Evolutionary conservation across 2,888 invertebrate species (phyloP).

Genomic region (Eupithecia centaureata): DNA sequence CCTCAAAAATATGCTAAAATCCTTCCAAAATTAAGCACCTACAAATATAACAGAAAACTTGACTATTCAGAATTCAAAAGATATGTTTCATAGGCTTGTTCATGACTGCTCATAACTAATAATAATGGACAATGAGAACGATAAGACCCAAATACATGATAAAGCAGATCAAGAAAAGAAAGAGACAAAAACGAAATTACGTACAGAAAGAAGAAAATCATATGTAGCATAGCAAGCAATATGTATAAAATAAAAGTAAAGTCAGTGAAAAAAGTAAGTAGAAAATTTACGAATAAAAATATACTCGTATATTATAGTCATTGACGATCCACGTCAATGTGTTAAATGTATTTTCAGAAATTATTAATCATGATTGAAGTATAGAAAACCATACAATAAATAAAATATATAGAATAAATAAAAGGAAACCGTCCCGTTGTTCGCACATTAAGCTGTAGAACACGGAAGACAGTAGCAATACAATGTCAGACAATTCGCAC

Average conservation of each 20-base stretch:
- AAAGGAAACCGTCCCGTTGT: slow-evolving; percentile 4
- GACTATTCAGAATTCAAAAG: slow-evolving; percentile 11
- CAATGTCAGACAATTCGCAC: slow-evolving; percentile 28
- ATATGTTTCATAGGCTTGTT: slow-evolving; percentile 16
- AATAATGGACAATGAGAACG: slow-evolving; percentile 3
- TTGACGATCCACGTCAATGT: background rate
- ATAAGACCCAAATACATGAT: slow-evolving; percentile 4
- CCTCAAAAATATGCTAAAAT: slow-evolving; percentile 18
- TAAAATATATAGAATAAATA: slow-evolving; percentile 3
- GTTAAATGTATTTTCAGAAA: background rate
- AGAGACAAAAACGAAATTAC: slow-evolving; percentile 18
- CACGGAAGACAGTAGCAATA: slow-evolving; percentile 18
- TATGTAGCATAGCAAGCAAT: background rate
- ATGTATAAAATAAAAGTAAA: slow-evolving; percentile 13
- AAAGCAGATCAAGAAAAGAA: slow-evolving; percentile 21
- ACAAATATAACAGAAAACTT: slow-evolving; percentile 5
- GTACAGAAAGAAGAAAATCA: slow-evolving; percentile 17
- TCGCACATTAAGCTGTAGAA: slow-evolving; percentile 19
- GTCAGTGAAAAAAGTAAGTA: slow-evolving; percentile 25
- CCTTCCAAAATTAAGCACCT: slow-evolving; percentile 26
- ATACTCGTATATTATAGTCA: too few species aligned
- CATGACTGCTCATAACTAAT: slow-evolving; percentile 27
- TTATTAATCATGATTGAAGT: background rate
- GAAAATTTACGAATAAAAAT: slow-evolving; percentile 9
- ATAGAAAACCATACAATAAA: background rate